phyloP scores from a whole-genome alignment of 2,797 vertebrate species.

The Erpetoichthys calabaricus region DNA sequence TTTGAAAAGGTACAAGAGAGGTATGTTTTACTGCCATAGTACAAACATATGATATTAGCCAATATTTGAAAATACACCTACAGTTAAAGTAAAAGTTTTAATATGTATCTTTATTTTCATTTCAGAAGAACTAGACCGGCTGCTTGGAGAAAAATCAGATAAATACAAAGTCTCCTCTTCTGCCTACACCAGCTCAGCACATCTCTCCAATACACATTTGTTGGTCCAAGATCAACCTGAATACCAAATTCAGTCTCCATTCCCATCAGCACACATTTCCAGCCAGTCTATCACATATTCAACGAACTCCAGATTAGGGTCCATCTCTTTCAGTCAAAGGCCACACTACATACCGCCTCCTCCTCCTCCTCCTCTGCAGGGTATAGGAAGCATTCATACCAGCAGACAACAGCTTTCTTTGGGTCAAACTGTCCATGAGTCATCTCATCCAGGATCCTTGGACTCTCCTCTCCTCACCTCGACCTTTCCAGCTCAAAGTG shows the following conservation, averaged over 20 bases:
- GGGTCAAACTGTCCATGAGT: slow-evolving; percentile 29
- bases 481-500: slow-evolving; percentile 47
- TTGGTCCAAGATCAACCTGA: slow-evolving; percentile 16
- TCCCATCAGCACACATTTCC: slow-evolving; percentile 29
- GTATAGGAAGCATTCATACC: slow-evolving; percentile 46
- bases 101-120: slow-evolving; percentile 18
- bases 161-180: slow-evolving; percentile 35
- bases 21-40: slow-evolving; percentile 64
- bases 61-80: slow-evolving; percentile 63
- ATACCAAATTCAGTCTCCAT: slow-evolving; percentile 25
- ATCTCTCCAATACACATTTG: slow-evolving; percentile 15
- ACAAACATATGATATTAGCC: slow-evolving; percentile 58
- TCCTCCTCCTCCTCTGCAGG: slow-evolving; percentile 29
- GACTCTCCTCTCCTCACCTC: slow-evolving; percentile 59
- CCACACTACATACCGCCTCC: slow-evolving; percentile 30
- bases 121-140: slow-evolving; percentile 75
- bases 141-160: slow-evolving; percentile 68
- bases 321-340: slow-evolving; percentile 26
- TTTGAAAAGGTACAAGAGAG: slow-evolving; percentile 51
- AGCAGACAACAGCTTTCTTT: slow-evolving; percentile 43
- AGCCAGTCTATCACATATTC: slow-evolving; percentile 23
- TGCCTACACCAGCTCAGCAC: slow-evolving; percentile 14
- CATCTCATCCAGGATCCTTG: slow-evolving; percentile 41
- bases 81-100: slow-evolving; percentile 19
- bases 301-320: slow-evolving; percentile 25